Conservation (phyloP, 2,888 invertebrate species). For the Lutraria lutraria region DNA sequence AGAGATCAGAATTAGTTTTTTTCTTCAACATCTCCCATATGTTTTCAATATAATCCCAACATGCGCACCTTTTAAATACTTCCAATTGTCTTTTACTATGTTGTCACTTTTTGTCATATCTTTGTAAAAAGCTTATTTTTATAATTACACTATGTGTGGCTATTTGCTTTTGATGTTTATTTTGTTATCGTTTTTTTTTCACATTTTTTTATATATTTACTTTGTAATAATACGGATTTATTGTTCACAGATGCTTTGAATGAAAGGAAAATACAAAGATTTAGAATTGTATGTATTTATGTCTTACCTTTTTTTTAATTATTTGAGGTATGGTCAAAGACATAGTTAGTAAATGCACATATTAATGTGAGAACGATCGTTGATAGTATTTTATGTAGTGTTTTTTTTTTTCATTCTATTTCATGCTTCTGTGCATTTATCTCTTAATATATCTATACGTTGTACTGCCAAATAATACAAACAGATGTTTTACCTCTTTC, state of each 20-base stretch:
- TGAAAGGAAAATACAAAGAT: not conserved
- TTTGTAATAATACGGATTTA: not conserved
- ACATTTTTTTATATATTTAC: not conserved
- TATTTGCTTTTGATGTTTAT: not conserved
- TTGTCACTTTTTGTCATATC: not conserved
- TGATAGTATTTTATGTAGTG: too few relatives aligned
- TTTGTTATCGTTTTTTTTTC: not conserved
- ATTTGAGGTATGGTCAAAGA: not conserved
- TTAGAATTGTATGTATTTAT: not conserved
- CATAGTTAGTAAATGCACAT: not conserved
- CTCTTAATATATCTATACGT: too few relatives aligned
- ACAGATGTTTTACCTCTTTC: too few relatives aligned
- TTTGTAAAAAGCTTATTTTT: not conserved
- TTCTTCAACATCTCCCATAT: not conserved
- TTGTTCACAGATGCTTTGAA: not conserved
- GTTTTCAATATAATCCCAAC: not conserved
- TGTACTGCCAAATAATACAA: too few relatives aligned
- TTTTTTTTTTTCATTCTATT: too few relatives aligned
- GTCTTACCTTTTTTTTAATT: not conserved
- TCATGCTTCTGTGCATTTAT: too few relatives aligned
- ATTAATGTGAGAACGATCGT: too few relatives aligned
- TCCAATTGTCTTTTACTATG: not conserved
- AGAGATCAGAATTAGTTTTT: not conserved
- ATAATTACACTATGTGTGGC: not conserved
- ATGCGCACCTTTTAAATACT: not conserved